Base-by-base conservation (phyloP, 2,113 vertebrate genomes). In the Echinops telfairi region DNA sequence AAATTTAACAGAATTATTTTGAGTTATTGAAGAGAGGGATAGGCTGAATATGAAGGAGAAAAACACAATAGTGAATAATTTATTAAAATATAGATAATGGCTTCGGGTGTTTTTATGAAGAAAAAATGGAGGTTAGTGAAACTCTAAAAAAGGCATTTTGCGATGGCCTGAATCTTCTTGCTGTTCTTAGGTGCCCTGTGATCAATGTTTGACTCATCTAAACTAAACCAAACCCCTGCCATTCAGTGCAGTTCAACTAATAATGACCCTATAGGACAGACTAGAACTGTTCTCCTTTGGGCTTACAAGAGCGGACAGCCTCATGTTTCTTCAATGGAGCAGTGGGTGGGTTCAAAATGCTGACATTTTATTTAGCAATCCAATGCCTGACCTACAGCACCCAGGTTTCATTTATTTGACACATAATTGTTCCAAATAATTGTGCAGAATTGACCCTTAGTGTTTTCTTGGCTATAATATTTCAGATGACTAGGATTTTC, bases 1-100 rank as follows among this genome's bases (percentile, higher is more conserved):
- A 92, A 94, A 86, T 90, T 93, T 90, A 95, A 70, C 29, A 90
- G 86, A 95, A 83, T 85, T 29, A n/a, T 92, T 95, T 91, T 95
- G 29, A 96, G 43, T 36, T 38, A 92, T 90, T 96, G 94, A 38
- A 57, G 83, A 90, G 77, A 92, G 20, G 83, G 27, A 82, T 40
- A 7, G 6, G 20, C 33, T 89, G 58, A 3, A 82, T 68, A 93
- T 38, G 76, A 91, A 81, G 40, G 43, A 91, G 62, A 68, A 92
- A 96, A 81, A n/a, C 31, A 94, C 33, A 90, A 29, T 66, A 94
- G 25, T 62, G 62, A 95, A 90, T 1, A 88, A 90, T 68, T 62
- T 3, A 60, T 83, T 79, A 91, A 96, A 94, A 76, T 83, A 73
- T 73, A 53, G 23, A 31, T 89, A 36, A 92, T 79, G 20, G 1